These are phyloP conservation scores for Entomobrya proxima DNA, from an alignment of 2,888 invertebrate species.

Conservation along the genomic window DNA sequence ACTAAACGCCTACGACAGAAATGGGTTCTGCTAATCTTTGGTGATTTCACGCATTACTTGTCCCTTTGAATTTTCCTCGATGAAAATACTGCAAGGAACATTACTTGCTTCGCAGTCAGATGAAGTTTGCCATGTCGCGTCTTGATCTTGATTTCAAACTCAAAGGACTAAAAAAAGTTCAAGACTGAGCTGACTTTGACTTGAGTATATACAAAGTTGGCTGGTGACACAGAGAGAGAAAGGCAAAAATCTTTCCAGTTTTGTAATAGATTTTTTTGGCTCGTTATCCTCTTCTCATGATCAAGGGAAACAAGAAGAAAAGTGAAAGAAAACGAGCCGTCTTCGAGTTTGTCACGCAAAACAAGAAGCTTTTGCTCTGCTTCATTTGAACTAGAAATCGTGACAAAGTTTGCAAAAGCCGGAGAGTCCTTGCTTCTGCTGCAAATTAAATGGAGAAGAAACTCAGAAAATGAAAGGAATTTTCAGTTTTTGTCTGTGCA, in stretches of 20 bases:
- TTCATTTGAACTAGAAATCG: background rate
- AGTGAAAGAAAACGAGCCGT: background rate
- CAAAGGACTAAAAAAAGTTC: background rate
- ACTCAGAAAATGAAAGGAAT: background rate
- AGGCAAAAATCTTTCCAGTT: background rate
- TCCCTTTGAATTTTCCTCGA: conserved; percentile 48
- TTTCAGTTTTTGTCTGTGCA: background rate
- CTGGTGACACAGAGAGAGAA: background rate
- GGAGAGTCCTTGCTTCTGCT: background rate
- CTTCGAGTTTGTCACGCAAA: background rate
- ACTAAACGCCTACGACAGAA: background rate
- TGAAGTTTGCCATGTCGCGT: no score
- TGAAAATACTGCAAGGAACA: conserved; percentile 20
- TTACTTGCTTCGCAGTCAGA: no score
- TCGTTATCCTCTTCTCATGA: background rate
- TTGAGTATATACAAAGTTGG: background rate
- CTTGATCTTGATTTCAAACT: no score
- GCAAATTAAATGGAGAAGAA: conserved; percentile 11
- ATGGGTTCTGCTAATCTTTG: conserved; percentile 9
- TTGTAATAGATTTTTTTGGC: background rate
- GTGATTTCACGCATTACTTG: conserved; percentile 64
- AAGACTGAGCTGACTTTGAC: background rate
- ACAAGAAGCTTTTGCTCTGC: background rate
- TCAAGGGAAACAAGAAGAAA: background rate
- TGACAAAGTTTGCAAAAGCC: background rate